phyloP scores from a whole-genome alignment of 2,888 invertebrate genomes.

The Bhutanitis thaidina region DNA sequence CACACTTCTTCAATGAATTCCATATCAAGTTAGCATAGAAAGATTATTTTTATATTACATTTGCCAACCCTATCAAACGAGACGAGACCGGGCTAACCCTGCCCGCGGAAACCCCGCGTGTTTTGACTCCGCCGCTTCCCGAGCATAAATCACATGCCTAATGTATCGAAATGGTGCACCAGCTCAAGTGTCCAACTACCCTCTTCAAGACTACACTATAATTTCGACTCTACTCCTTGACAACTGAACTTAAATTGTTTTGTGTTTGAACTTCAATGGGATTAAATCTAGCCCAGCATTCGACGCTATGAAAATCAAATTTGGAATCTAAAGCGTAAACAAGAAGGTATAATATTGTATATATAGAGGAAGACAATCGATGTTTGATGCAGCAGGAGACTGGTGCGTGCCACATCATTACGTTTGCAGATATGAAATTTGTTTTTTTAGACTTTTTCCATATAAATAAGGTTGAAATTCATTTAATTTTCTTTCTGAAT shows the following conservation, averaged over 20 bases:
- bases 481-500: not conserved
- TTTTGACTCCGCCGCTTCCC: constrained; percentile 72
- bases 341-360: constrained; percentile 32
- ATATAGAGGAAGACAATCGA: constrained; percentile 33
- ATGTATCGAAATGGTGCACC: constrained; percentile 74
- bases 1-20: too few species aligned
- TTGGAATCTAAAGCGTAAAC: constrained; percentile 11
- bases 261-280: constrained; percentile 14
- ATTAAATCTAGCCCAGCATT: constrained; percentile 18
- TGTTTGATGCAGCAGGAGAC: constrained; percentile 43
- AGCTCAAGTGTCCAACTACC: constrained; percentile 49
- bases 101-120: constrained; percentile 51
- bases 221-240: constrained; percentile 27
- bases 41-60: not conserved
- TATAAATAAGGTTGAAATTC: constrained; percentile 34
- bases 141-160: constrained; percentile 74
- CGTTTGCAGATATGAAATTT: constrained; percentile 7
- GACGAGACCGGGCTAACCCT: constrained; percentile 24
- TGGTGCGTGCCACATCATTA: constrained; percentile 26
- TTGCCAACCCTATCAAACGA: constrained; percentile 42
- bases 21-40: too few species aligned
- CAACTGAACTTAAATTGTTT: constrained; percentile 11
- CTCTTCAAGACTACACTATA: constrained; percentile 31
- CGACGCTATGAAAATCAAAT: not conserved
- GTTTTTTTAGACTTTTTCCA: constrained; percentile 5